Evolutionary conservation across 2,113 vertebrate species (phyloP).

Genomic region (Apodemus sylvaticus): DNA sequence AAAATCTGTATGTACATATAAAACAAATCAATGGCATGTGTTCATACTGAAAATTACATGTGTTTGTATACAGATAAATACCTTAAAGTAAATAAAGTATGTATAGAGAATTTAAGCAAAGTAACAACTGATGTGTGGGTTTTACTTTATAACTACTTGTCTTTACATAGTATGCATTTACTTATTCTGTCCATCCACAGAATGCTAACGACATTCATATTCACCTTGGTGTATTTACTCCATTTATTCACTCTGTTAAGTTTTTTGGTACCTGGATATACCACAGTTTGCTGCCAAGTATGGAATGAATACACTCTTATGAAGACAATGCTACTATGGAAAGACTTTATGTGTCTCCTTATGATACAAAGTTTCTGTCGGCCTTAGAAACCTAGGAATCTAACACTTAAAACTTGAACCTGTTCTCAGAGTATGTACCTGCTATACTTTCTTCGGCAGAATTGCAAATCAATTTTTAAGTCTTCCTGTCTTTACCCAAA

Average conservation of each 20-base stretch:
- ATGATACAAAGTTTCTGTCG: neutral
- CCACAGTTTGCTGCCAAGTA: neutral
- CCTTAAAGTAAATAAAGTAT: neutral
- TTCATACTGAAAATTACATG: neutral
- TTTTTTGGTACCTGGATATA: neutral
- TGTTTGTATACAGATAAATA: neutral
- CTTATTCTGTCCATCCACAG: neutral
- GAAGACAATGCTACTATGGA: neutral
- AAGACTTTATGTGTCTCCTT: neutral
- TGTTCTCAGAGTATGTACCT: neutral
- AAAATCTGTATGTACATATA: neutral
- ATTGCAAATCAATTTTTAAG: neutral
- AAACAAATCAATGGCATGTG: neutral
- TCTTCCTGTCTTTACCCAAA: neutral
- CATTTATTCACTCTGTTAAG: neutral
- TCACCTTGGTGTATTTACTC: neutral
- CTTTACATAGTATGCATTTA: neutral
- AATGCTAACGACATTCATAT: neutral
- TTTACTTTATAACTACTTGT: neutral
- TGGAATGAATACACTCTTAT: neutral
- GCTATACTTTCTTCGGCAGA: neutral
- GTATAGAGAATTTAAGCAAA: neutral
- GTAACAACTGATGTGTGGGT: neutral
- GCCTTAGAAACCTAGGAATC: accelerated
- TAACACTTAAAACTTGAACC: neutral